Percentiles rank a stretch among this genome's conserved stretches.
These are phyloP conservation scores for Lasioglossum baleicum DNA, from an alignment of 1,140 invertebrate genomes.

Conservation along the genomic window DNA sequence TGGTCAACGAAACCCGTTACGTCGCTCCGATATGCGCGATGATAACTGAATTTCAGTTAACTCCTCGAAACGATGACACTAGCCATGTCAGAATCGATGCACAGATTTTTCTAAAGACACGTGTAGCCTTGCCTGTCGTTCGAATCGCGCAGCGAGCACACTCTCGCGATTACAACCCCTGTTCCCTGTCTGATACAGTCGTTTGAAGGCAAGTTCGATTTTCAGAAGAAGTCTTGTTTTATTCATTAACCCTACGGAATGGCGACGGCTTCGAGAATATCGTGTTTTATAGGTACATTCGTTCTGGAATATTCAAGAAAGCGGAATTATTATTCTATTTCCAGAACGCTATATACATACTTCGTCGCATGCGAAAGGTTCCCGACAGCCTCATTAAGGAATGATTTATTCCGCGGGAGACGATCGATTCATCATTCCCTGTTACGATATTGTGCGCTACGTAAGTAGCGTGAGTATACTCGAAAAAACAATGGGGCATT, in stretches of 20 bases:
- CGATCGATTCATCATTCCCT: background rate
- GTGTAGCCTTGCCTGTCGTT: background rate
- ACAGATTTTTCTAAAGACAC: background rate
- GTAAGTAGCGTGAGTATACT: background rate
- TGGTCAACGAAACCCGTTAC: background rate
- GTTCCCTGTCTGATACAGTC: too few relatives aligned
- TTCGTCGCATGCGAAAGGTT: background rate
- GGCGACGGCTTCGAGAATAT: too few relatives aligned
- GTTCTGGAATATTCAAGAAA: too few relatives aligned
- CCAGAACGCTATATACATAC: background rate
- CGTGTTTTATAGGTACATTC: too few relatives aligned
- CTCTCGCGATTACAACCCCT: background rate
- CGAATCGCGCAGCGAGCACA: background rate
- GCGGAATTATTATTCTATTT: background rate
- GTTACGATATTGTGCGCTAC: background rate
- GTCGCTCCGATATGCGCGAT: background rate
- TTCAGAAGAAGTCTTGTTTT: too few relatives aligned
- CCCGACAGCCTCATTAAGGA: background rate
- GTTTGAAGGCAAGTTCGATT: too few relatives aligned
- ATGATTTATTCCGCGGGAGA: background rate
- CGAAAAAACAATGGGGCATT: too few relatives aligned
- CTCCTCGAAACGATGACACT: background rate
- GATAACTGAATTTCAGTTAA: conserved; percentile 10
- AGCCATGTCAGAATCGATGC: background rate
- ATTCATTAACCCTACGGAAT: too few relatives aligned